Evolutionary conservation across 2,113 vertebrate species (phyloP), one percentile per base, ranked within the genome.

Genomic region (Plotosus lineatus): DNA sequence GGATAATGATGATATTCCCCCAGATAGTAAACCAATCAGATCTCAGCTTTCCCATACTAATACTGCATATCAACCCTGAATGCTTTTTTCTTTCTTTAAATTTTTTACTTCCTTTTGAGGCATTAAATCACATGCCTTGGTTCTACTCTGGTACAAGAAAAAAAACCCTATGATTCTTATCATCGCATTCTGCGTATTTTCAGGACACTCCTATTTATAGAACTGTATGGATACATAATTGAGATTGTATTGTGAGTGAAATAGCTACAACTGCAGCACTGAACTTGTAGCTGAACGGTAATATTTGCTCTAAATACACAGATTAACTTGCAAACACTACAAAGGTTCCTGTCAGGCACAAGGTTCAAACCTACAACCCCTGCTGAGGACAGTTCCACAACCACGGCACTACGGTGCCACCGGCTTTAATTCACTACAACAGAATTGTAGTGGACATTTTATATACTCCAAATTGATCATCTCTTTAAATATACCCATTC

Each of bases 21-120:
- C n/a, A n/a, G n/a, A n/a, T n/a, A n/a, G n/a, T n/a, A n/a, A n/a
- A n/a, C n/a, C n/a, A n/a, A n/a, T n/a, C n/a, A n/a, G n/a, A n/a
- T n/a, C n/a, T n/a, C n/a, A n/a, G n/a, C n/a, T n/a, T n/a, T n/a
- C n/a, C n/a, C n/a, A n/a, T n/a, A n/a, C n/a, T n/a, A n/a, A n/a
- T n/a, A 92, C 88, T 72, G 0, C 10, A 48, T 19, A 87, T 89
- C 86, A 81, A 90, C 90, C 90, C 92, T 93, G 92, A 91, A 91
- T 92, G 68, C 89, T 88, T 86, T 90, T 86, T 79, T 74, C 33
- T 56, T 71, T 33, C 72, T 72, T 33, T 55, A 15, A 6, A 46
- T 65, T 83, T 58, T 77, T 75, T 68, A 68, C 44, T 50, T 51
- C 50, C 42, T 61, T 55, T 17, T 53, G 26, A 75, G 23, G 63